These are phyloP conservation scores for Alcedo quadribrachys DNA, from an alignment of 2,797 vertebrate genomes.

Conservation along the genomic window DNA sequence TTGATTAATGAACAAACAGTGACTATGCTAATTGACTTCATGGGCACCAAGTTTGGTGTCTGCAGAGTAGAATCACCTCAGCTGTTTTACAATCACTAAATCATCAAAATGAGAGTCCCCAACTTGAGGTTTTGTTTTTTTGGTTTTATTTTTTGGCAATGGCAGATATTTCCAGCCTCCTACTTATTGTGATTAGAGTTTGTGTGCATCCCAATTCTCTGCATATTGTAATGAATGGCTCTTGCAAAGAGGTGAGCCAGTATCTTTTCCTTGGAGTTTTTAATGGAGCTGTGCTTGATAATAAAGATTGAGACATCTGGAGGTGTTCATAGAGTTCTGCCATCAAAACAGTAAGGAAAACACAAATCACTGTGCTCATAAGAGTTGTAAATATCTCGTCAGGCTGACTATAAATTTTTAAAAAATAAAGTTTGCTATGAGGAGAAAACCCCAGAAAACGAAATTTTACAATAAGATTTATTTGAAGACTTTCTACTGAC, in stretches of 20 bases:
- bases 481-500: conserved; percentile 33
- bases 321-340: conserved; percentile 13
- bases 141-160: background rate
- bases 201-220: background rate
- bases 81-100: background rate
- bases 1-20: conserved; percentile 46
- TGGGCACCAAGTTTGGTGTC: background rate
- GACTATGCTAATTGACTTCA: conserved; percentile 28
- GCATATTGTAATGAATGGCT: background rate
- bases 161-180: background rate
- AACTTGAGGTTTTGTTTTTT: background rate
- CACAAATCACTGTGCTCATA: background rate
- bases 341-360: conserved; percentile 10
- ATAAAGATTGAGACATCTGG: background rate
- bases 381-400: conserved; percentile 33
- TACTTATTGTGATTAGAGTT: background rate
- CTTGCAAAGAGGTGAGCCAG: background rate
- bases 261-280: background rate
- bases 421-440: conserved; percentile 43
- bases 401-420: conserved; percentile 42
- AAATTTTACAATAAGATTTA: conserved; percentile 21
- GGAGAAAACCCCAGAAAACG: background rate
- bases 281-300: background rate
- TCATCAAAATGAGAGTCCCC: background rate
- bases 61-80: background rate